Evolutionary conservation across 2,797 vertebrate species (phyloP).

Genomic region (Argyrosomus regius): DNA sequence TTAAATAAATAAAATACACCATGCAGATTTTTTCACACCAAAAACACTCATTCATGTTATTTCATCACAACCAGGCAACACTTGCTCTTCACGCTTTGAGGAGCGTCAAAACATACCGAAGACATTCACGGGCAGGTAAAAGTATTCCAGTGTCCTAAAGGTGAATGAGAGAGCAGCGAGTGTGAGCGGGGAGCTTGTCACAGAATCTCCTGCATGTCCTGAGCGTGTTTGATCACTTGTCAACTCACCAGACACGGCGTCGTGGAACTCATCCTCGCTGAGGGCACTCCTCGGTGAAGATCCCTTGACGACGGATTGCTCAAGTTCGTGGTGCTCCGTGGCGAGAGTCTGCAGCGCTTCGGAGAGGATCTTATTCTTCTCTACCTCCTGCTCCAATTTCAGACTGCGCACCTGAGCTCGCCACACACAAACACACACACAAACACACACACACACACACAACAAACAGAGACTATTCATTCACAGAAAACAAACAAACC

Average conservation of each 20-base stretch:
- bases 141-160: slow-evolving; percentile 64
- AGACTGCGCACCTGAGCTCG: slow-evolving; percentile 91
- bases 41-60: slow-evolving; percentile 14
- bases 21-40: slow-evolving; percentile 35
- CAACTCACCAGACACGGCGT: slow-evolving; percentile 93
- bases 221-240: slow-evolving; percentile 35
- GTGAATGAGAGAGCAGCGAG: slow-evolving; percentile 57
- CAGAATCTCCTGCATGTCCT: slow-evolving; percentile 42
- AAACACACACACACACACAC: slow-evolving; percentile 36
- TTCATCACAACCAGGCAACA: slow-evolving; percentile 43
- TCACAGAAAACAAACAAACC: slow-evolving; percentile 38
- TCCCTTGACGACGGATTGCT: slow-evolving; percentile 93
- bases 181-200: slow-evolving; percentile 50
- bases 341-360: slow-evolving; percentile 96
- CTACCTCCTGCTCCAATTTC: slow-evolving; percentile 96
- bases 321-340: slow-evolving; percentile 95
- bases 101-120: slow-evolving; percentile 58
- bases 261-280: slow-evolving; percentile 97
- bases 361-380: slow-evolving; percentile 97
- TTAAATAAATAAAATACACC: slow-evolving; percentile 8
- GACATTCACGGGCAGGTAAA: slow-evolving; percentile 50
- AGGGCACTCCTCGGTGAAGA: slow-evolving; percentile 89
- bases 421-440: slow-evolving; percentile 39
- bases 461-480: slow-evolving; percentile 37
- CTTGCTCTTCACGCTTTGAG: slow-evolving; percentile 32